phyloP scores from a whole-genome alignment of 2,113 vertebrate species.

The Lepidothrix coronata region DNA sequence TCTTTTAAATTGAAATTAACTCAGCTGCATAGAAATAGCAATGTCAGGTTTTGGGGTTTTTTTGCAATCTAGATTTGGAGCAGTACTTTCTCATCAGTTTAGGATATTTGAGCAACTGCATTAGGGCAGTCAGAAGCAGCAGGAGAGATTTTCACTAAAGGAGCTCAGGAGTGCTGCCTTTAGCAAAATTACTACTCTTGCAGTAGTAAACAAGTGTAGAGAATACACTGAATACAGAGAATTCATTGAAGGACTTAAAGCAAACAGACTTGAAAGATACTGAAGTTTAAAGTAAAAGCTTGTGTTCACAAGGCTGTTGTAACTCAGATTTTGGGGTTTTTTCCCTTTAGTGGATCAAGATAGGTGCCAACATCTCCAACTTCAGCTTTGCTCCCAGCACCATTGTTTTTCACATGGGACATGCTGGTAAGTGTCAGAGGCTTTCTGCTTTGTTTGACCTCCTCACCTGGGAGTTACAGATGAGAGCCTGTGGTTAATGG shows the following conservation, averaged over 20 bases:
- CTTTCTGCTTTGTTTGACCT: constrained; percentile 68
- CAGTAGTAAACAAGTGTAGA: neutral
- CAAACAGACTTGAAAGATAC: neutral
- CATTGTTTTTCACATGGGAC: constrained; percentile 92
- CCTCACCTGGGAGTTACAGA: constrained; percentile 59
- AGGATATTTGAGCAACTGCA: neutral
- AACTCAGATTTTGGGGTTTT: neutral
- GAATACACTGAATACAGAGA: neutral
- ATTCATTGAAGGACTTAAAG: neutral
- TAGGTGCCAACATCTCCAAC: constrained; percentile 96
- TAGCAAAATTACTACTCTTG: neutral
- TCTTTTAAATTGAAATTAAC: neutral
- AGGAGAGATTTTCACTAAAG: neutral
- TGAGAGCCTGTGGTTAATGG: constrained; percentile 65
- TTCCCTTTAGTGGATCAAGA: constrained; percentile 89
- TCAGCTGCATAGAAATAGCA: neutral
- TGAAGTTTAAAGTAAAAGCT: neutral
- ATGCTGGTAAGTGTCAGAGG: constrained; percentile 85
- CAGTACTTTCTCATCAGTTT: neutral
- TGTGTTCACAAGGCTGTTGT: neutral
- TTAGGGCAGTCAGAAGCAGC: neutral
- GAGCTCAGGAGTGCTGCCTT: neutral
- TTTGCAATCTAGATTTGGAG: neutral
- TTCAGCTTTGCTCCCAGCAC: constrained; percentile 96
- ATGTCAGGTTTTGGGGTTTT: neutral